Conservation (phyloP, 2,888 invertebrate genomes). For the Gibbula magus region DNA sequence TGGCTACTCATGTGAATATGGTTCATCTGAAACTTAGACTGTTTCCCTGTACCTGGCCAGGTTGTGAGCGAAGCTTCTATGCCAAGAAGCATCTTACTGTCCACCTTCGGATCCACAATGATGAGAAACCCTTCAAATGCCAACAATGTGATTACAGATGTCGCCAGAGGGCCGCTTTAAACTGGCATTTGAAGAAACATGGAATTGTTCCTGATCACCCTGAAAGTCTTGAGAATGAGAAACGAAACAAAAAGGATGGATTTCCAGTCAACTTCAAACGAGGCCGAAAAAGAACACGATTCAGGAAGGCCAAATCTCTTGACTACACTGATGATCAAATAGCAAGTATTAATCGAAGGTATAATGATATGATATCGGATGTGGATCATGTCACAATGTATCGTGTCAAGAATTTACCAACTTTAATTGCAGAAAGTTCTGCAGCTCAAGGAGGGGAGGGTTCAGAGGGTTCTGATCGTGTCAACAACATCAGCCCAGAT, state of each 20-base stretch:
- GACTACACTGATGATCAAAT: conserved; percentile 17
- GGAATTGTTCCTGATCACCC: conserved; percentile 22
- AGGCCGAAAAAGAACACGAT: conserved; percentile 12
- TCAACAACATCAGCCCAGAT: no score
- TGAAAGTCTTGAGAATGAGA: conserved; percentile 23
- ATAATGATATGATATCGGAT: background rate
- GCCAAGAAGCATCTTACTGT: conserved; percentile 26
- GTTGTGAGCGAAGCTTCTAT: conserved; percentile 19
- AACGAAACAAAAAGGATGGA: background rate
- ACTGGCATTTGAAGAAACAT: conserved; percentile 31
- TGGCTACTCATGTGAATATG: conserved; percentile 25
- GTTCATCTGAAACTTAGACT: conserved; percentile 26
- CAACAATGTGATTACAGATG: conserved; percentile 23
- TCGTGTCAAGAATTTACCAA: background rate
- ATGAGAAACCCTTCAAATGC: conserved; percentile 25
- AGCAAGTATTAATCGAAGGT: conserved; percentile 9
- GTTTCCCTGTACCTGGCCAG: conserved; percentile 20
- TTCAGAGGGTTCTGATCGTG: no score
- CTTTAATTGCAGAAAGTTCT: no score
- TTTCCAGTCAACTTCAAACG: conserved; percentile 23
- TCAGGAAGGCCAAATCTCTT: background rate
- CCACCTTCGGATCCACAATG: conserved; percentile 20
- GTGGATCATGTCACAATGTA: background rate
- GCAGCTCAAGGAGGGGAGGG: no score
- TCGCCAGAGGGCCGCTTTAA: conserved; percentile 28